These are phyloP conservation scores for Heliothis virescens DNA, from an alignment of 1,140 invertebrate genomes.

Conservation along the genomic window DNA sequence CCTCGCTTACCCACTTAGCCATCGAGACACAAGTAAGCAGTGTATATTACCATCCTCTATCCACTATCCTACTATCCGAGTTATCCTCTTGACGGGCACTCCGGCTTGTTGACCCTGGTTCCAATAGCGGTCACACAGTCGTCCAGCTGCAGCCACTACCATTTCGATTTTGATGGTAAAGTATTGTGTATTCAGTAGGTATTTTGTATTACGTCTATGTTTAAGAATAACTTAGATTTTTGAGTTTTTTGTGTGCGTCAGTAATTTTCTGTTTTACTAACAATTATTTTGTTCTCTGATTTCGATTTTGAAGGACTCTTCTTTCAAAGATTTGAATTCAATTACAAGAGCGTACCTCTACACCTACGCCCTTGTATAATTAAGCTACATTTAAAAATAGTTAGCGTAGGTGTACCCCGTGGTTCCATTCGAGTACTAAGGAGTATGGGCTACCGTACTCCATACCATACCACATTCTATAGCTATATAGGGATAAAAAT, in stretches of 20 bases:
- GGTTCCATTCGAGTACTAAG: no score
- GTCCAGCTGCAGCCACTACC: background rate
- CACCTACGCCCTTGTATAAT: no score
- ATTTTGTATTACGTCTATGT: background rate
- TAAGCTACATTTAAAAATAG: no score
- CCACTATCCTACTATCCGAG: background rate
- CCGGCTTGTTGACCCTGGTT: conserved; percentile 12
- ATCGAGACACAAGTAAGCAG: background rate
- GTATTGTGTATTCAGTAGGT: background rate
- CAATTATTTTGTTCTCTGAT: background rate
- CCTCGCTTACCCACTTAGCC: conserved; percentile 17
- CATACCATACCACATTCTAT: no score
- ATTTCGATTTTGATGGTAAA: background rate
- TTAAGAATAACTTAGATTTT: no score
- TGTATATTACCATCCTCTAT: conserved; percentile 3
- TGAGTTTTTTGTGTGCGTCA: no score
- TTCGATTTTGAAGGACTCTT: background rate
- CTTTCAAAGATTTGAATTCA: no score
- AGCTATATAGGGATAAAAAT: no score
- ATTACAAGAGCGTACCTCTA: no score
- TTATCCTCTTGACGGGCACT: conserved; percentile 20
- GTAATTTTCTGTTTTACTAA: background rate
- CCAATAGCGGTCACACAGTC: conserved; percentile 1
- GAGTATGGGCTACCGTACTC: no score
- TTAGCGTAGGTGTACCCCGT: no score